Base-by-base conservation (phyloP, 2,888 invertebrate species). In the Drosophila acutilabella region DNA sequence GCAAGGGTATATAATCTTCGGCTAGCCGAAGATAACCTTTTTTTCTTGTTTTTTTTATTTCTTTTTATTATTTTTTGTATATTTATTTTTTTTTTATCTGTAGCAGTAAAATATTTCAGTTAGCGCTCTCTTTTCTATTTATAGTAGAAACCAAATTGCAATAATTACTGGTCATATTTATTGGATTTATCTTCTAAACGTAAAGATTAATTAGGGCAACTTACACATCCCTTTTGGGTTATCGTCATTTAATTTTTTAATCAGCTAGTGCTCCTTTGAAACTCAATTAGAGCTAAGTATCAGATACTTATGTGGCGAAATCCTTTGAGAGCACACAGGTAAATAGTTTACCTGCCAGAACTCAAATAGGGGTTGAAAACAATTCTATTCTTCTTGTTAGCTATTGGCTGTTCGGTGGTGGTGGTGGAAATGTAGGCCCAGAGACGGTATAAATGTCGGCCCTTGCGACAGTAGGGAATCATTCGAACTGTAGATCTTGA, bases 291-390 rank as follows among this genome's bases (percentile, higher is more conserved):
- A 33, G 11, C n/a, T 14, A 54, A 36, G 11, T 18, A 33, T n/a
- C 10, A 30, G n/a, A 11, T n/a, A 33, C 33, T 42, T 33, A 11
- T 20, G 4, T 36, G 44, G 10, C 20, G 4, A 44, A 36, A 33
- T 44, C 14, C 54, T 42, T 44, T 54, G 33, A 33, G 10, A 36
- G 7, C n/a, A 33, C 30, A n/a, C n/a, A 44, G 44, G 20, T 20
- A 54, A 6, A 44, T 14, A 3, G 20, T 33, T 33, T 44, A 44
- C 54, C 54, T 54, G 44, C 44, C 33, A 11, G 6, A 33, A n/a
- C 10, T 10, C 30, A 10, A 54, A 54, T 36, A 36, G 54, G 54
- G 54, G 54, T 44, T 54, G 54, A n/a, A 54, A 54, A 20, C 3
- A 13, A 14, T 14, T 11, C 26, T 18, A 13, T 50, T 33, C 5